These are phyloP conservation scores for Arothron firmamentum DNA, from an alignment of 2,113 vertebrate genomes.

Conservation along the genomic window DNA sequence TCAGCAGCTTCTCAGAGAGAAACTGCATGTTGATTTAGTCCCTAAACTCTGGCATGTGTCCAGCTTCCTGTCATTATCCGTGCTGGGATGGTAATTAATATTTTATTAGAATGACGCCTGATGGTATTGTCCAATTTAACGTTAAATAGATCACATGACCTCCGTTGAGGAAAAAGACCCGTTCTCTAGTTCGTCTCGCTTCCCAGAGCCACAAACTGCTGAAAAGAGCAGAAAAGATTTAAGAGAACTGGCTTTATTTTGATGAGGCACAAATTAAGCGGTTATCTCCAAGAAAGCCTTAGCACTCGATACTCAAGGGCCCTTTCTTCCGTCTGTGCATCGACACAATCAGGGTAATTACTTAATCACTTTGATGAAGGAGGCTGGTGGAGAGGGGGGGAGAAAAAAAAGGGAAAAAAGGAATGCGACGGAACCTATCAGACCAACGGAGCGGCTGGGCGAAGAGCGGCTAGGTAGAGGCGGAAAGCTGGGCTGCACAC, in stretches of 20 bases:
- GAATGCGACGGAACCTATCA: conserved; percentile 47
- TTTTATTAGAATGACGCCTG: conserved; percentile 6
- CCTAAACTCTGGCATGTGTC: conserved; percentile 34
- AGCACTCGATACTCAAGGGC: conserved; percentile 60
- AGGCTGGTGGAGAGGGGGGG: conserved; percentile 57
- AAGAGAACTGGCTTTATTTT: conserved; percentile 52
- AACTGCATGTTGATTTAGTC: conserved; percentile 35
- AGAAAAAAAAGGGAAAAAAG: conserved; percentile 30
- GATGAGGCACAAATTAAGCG: conserved; percentile 64
- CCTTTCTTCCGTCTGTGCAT: conserved; percentile 52
- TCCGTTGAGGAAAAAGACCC: conserved; percentile 1
- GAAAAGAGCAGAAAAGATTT: conserved; percentile 29
- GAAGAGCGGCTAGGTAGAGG: not conserved
- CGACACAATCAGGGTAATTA: conserved; percentile 68
- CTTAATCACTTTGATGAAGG: conserved; percentile 69
- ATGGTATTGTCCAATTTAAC: not conserved
- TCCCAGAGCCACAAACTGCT: conserved; percentile 9
- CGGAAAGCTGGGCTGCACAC: not conserved
- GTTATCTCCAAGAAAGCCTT: conserved; percentile 64
- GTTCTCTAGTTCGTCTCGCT: conserved; percentile 1
- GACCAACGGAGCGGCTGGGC: conserved; percentile 23
- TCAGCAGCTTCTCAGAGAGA: conserved; percentile 13
- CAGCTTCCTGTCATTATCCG: not conserved
- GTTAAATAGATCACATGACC: too few species aligned
- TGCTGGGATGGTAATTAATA: conserved; percentile 19